Evolutionary conservation across 2,888 invertebrate species (phyloP), one percentile per base, ranked within the genome.

Genomic region (Drosophila macrospina): DNA sequence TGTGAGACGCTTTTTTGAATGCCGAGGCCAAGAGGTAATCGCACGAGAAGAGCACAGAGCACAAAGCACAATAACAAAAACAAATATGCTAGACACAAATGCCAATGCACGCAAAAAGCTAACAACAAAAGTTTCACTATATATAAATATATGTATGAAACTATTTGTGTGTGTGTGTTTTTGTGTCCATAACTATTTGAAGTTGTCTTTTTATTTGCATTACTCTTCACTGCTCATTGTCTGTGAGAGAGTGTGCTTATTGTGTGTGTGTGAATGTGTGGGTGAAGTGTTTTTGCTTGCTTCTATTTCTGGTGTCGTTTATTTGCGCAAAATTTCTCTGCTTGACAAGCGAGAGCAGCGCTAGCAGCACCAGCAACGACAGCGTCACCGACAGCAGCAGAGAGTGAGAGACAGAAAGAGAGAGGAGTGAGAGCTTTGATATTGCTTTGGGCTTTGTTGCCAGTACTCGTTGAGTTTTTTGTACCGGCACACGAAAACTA

Each of bases 401-500:
- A 36, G 50, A 37, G 41, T n/a, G 48, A 4, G 66, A 10, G 36
- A 20, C 24, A 39, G 56, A 39, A 57, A 66, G 66, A 37, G 48
- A 20, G 44, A 65, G 61, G 61, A 37, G 41, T 47, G 59, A 30
- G 44, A 75, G 78, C 74, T 72, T 68, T 77, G 39, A 52, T 52
- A 52, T 52, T 3, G 20, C 20, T 20, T 20, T 47, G 52, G 41
- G 75, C 75, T 75, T 73, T 76, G 78, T 76, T 76, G 75, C 78
- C 59, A 63, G 59, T 65, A 65, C 63, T 73, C 64, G 76, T 79
- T 63, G 70, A 39, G 26, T 51, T 61, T 67, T 87, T 83, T 85
- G 64, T 87, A 41, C 82, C 86, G 88, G 88, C 76, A 65, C 64
- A 70, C 76, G 69, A 82, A 79, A 76, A 78, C 88, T 82, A 83